These are phyloP conservation scores for Magallana angulata DNA, from an alignment of 1,140 invertebrate species.

Conservation along the genomic window DNA sequence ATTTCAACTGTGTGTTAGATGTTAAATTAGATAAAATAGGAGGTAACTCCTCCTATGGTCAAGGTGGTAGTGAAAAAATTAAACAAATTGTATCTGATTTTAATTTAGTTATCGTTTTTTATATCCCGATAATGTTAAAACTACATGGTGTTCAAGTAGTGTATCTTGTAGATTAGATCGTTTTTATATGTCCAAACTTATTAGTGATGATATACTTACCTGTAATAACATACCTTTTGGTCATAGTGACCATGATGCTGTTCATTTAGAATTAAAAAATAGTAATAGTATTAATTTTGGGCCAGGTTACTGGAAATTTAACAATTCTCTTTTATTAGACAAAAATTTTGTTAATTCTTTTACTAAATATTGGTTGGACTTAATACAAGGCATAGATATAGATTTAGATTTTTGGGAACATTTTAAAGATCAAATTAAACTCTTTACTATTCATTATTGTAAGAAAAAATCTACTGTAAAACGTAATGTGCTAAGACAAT, in stretches of 20 bases:
- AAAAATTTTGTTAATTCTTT: constrained; percentile 47
- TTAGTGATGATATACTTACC: constrained; percentile 35
- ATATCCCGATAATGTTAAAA: constrained; percentile 42
- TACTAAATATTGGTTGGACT: background rate
- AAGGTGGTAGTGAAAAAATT: constrained; percentile 47
- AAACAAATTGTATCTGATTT: constrained; percentile 50
- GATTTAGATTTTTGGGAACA: constrained; percentile 56
- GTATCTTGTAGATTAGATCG: constrained; percentile 62
- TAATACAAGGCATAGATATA: background rate
- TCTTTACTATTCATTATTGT: constrained; percentile 56
- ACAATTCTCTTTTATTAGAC: constrained; percentile 58
- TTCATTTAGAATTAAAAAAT: constrained; percentile 38
- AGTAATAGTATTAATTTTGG: constrained; percentile 46
- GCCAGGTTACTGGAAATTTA: constrained; percentile 62
- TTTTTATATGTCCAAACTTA: constrained; percentile 52
- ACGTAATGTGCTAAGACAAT: constrained; percentile 6
- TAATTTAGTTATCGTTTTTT: constrained; percentile 56
- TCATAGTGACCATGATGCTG: constrained; percentile 62
- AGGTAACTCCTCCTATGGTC: constrained; percentile 45
- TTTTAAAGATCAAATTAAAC: constrained; percentile 53
- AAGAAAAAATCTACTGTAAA: constrained; percentile 48
- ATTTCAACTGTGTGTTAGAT: constrained; percentile 64
- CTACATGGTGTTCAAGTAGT: constrained; percentile 50
- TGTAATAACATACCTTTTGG: constrained; percentile 48
- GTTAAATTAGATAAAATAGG: constrained; percentile 58